Evolutionary conservation across 2,113 vertebrate genomes (phyloP), one percentile per base, ranked within the genome.

Genomic region (Taurulus bubalis): DNA sequence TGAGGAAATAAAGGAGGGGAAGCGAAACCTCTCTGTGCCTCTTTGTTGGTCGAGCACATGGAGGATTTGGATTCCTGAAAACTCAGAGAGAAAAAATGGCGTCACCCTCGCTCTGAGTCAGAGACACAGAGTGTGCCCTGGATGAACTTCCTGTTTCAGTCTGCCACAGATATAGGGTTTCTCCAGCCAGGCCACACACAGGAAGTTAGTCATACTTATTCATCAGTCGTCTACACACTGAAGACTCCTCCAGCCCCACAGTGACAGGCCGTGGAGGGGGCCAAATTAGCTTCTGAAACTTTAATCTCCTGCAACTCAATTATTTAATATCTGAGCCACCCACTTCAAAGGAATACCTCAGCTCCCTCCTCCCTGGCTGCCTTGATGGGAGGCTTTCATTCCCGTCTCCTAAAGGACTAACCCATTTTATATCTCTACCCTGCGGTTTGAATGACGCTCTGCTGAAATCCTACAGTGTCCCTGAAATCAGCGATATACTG

Each of bases 221-320:
- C 92, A 87, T 77, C 84, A 87, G 86, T 74, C 79, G 72, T 92
- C 92, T 92, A 87, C 84, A 86, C 80, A 71, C 91, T 90, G 86
- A 86, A 87, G 88, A 87, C 84, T 87, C 78, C 53, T 83, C 66
- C 4, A 84, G 84, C 88, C 89, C 82, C 64, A 63, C 87, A 92
- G 91, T 91, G 92, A 92, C 90, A 82, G 84, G 87, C 82, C 16
- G 64, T 81, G 83, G 87, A 78, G 71, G 83, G 87, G 87, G 89
- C 80, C 82, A 91, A 94, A 94, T 93, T 93, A 94, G 89, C 94
- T 93, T 80, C 92, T 94, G 92, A 92, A 94, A 94, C 91, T 94
- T 95, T 94, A 89, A 95, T 94, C 93, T 93, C 87, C 87, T 82
- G 77, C 87, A 89, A 88, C 92, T 94, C 93, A 92, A 94, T 94